Base-by-base conservation (phyloP, 1,140 invertebrate species). In the Drosophila insularis region DNA sequence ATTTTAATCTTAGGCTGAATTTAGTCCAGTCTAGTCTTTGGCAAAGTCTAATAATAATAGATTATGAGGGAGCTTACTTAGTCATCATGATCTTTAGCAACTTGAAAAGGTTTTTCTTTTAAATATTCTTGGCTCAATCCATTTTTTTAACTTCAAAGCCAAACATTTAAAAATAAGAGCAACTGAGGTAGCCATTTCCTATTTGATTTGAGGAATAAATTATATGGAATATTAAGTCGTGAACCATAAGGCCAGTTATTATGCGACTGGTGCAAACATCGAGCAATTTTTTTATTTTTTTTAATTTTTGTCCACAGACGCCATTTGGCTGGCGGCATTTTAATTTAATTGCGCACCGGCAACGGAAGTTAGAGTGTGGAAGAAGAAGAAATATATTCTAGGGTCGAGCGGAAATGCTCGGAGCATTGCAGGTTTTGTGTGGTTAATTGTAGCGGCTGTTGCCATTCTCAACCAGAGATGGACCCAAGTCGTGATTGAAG, bases 391-490 rank as follows among this genome's bases (percentile, higher is more conserved):
- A 19, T 21, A 50, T 7, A 50, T 50, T 50, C 43, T 50, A 61
- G 73, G 72, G 68, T 80, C 64, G 62, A 68, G 37, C 78, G 81
- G 81, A 85, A 86, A 66, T 86, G 78, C 81, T 86, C 54, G 76
- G 56, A 68, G 80, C 78, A 68, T 39, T 77, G 77, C 82, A 78
- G 81, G 70, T 71, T 73, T 89, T 85, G 73, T 78, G 71, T 71
- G 66, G 62, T 73, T 81, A 80, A 78, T 81, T 89, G 86, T 72
- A 67, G 71, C 68, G 70, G 60, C 80, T 84, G 71, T 80, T 89
- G 69, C 72, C 76, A 50, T 66, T 59, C 61, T 69, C 50, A 32
- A 64, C 4, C 21, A 74, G 71, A 27, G 71, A 61, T 58, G 71
- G 39, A 32, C 21, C 60, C 1, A 11, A 11, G 32, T 19, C 32